Percentiles rank a stretch among this genome's conserved stretches.
Conservation (phyloP, 2,113 vertebrate genomes). For the Myxocyprinus asiaticus region DNA sequence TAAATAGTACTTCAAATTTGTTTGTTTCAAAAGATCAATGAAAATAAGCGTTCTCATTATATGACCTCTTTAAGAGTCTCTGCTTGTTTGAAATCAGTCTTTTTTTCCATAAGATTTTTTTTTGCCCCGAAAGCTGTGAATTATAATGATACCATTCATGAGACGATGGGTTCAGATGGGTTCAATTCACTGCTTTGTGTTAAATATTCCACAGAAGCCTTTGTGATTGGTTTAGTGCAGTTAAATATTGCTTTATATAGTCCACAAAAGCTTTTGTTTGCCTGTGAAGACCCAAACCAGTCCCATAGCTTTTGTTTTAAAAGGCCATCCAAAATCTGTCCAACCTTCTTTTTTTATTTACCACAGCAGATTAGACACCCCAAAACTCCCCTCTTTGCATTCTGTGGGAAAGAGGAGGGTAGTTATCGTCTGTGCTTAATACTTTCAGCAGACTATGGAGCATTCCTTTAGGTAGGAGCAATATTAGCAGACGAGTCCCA, state of each 20-base stretch:
- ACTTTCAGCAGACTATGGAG: constrained; percentile 62
- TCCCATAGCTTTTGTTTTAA: neutral
- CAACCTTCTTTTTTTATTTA: neutral
- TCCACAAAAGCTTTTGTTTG: neutral
- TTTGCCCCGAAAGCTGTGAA: no score
- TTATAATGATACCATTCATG: no score
- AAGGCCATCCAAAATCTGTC: neutral
- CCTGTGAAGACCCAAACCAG: neutral
- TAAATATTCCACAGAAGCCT: neutral
- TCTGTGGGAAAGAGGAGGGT: constrained; percentile 41
- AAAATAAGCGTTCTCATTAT: no score
- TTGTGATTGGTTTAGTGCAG: no score
- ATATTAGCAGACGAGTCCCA: constrained; percentile 27
- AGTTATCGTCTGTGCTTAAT: constrained; percentile 53
- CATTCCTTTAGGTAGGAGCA: constrained; percentile 55
- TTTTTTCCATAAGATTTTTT: neutral
- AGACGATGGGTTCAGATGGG: no score
- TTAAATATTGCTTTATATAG: no score
- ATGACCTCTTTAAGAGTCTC: no score
- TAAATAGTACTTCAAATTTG: no score
- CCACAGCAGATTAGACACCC: constrained; percentile 5
- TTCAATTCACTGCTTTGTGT: no score
- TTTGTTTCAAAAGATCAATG: no score
- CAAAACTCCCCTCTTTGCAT: neutral
- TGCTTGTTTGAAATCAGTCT: no score